Evolutionary conservation across 2,797 vertebrate genomes (phyloP), one percentile per base, ranked within the genome.

Genomic region (Salarias fasciatus): DNA sequence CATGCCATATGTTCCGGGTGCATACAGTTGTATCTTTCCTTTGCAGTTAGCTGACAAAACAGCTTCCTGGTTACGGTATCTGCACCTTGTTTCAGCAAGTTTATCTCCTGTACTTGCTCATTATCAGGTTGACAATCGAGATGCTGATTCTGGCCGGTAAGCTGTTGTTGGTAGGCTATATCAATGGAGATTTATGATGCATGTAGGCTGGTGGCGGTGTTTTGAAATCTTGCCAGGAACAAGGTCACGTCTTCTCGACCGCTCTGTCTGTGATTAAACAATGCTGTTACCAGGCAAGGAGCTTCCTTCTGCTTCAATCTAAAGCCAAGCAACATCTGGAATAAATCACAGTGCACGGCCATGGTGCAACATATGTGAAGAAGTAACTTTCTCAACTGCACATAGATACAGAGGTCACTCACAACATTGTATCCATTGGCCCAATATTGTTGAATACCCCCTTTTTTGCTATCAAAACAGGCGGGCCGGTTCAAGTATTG

Each of bases 271-370:
- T 2, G n/a, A 54, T 70, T 35, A 42, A 40, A 33, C 43, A 55
- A 48, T 1, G 8, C 7, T 10, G 65, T 79, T 65, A 35, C 66
- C 38, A 47, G 38, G 54, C 8, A 33, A 58, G 5, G 15, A 48
- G 48, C 38, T 52, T 57, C 31, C 62, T 50, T 46, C 42, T 69
- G 52, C 48, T 11, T 66, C 58, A 0, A 11, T 60, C 68, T 40
- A 18, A 44, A 42, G 8, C 58, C 72, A 64, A 75, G 58, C 45
- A 66, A 73, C 63, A 77, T 80, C 72, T 80, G 79, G 63, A 72
- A 55, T 15, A 3, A 41, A 61, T 81, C 67, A 77, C 4, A 11
- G 38, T 18, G 36, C 59, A 56, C 14, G 37, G 14, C 42, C 59
- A 56, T 14, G 37, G 14, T 42, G 53, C 24, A 58, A 46, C 38